These are phyloP conservation scores for Formica selysi DNA, from an alignment of 1,140 invertebrate species.

Conservation along the genomic window DNA sequence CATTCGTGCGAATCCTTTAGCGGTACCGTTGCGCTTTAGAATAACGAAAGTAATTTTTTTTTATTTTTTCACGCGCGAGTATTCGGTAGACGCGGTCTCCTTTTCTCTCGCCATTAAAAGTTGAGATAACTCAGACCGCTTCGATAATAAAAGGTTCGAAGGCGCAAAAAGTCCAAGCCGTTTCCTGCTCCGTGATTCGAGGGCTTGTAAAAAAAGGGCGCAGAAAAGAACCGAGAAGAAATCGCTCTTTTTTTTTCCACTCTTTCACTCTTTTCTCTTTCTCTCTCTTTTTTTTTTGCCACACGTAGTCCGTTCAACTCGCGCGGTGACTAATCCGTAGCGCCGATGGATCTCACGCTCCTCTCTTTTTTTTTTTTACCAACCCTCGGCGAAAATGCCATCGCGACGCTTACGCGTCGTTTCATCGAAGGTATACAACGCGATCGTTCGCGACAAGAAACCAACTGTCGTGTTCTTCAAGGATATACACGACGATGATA, in stretches of 20 bases:
- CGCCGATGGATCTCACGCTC: slow-evolving; percentile 72
- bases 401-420: slow-evolving; percentile 52
- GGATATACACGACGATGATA: slow-evolving; percentile 68
- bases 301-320: slow-evolving; percentile 56
- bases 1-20: background rate
- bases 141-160: slow-evolving; percentile 49
- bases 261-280: slow-evolving; percentile 23
- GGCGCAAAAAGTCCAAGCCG: slow-evolving; percentile 67
- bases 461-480: slow-evolving; percentile 51
- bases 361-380: slow-evolving; percentile 67
- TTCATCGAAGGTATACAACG: slow-evolving; percentile 68
- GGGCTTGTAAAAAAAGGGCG: slow-evolving; percentile 54
- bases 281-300: slow-evolving; percentile 34
- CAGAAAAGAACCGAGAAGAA: slow-evolving; percentile 65
- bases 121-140: slow-evolving; percentile 41
- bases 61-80: slow-evolving; percentile 4
- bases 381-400: slow-evolving; percentile 69
- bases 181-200: slow-evolving; percentile 65
- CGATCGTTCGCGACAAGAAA: slow-evolving; percentile 64
- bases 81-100: slow-evolving; percentile 9
- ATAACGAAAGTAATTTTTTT: background rate
- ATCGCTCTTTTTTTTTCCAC: slow-evolving; percentile 47
- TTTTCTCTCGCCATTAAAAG: slow-evolving; percentile 27
- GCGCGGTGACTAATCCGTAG: slow-evolving; percentile 68
- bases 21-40: background rate